Evolutionary conservation across 2,113 vertebrate genomes (phyloP).

Genomic region (Malurus melanocephalus): DNA sequence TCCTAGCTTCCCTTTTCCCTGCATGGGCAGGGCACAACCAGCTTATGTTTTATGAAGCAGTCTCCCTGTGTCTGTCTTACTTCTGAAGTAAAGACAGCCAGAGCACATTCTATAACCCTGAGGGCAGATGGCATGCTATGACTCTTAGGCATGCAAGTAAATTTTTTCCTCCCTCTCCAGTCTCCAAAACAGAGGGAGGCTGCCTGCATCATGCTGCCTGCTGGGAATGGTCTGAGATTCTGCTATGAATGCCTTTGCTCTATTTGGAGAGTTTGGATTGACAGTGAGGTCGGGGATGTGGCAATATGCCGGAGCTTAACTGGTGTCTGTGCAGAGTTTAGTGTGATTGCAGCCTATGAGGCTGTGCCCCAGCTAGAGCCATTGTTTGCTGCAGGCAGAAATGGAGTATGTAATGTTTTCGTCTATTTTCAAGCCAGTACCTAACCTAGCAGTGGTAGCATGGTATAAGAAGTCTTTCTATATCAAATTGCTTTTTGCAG

Average conservation of each 20-base stretch:
- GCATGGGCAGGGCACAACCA: rapidly evolving
- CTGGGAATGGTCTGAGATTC: background rate
- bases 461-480: background rate
- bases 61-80: background rate
- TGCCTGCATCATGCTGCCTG: background rate
- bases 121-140: background rate
- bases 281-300: no score
- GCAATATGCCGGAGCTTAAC: background rate
- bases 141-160: rapidly evolving
- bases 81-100: background rate
- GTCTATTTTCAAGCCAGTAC: background rate
- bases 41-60: background rate
- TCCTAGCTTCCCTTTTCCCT: background rate
- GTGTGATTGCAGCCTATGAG: background rate
- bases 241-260: background rate
- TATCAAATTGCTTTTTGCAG: background rate
- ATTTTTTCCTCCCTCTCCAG: background rate
- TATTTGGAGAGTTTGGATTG: background rate
- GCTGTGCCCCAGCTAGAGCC: background rate
- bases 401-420: background rate
- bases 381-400: background rate
- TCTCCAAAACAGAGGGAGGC: background rate
- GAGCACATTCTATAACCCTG: background rate
- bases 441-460: background rate
- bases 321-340: background rate